Evolutionary conservation across 2,888 invertebrate genomes (phyloP).

Genomic region (Plemyria rubiginata): DNA sequence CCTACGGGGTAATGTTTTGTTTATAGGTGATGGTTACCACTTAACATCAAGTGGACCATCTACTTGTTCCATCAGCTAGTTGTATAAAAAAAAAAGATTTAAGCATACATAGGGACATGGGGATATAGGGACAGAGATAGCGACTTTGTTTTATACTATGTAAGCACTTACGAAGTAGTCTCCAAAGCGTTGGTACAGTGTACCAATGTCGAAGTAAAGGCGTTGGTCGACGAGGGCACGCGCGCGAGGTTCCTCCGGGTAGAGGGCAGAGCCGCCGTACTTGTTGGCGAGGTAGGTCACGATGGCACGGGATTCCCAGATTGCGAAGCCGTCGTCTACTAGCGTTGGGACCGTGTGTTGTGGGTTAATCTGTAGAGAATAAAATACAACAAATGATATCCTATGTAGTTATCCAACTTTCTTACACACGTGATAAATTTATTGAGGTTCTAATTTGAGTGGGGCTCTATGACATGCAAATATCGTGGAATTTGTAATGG

Average conservation of each 20-base stretch:
- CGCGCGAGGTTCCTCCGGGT: constrained; percentile 91
- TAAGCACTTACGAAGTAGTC: constrained; percentile 91
- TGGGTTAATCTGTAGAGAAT: constrained; percentile 87
- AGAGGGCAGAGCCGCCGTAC: constrained; percentile 90
- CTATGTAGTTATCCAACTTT: neutral
- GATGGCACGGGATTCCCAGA: constrained; percentile 95
- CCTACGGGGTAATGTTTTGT: too few species aligned
- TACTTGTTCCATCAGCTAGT: too few species aligned
- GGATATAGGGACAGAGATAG: too few species aligned
- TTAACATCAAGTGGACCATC: too few species aligned
- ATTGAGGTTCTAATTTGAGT: too few species aligned
- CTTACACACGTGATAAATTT: too few species aligned
- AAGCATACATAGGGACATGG: too few species aligned
- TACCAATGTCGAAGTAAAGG: constrained; percentile 92
- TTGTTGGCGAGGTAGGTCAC: constrained; percentile 91
- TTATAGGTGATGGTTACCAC: too few species aligned
- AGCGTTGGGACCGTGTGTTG: constrained; percentile 94
- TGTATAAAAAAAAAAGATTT: too few species aligned
- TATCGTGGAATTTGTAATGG: too few species aligned
- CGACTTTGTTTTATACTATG: too few species aligned
- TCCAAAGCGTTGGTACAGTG: constrained; percentile 88
- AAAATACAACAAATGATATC: neutral
- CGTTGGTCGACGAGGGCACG: constrained; percentile 91
- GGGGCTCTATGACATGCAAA: too few species aligned
- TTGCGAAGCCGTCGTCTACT: constrained; percentile 91